Evolutionary conservation across 1,140 invertebrate genomes (phyloP), one percentile per base, ranked within the genome.

Genomic region (Aplysia californica): DNA sequence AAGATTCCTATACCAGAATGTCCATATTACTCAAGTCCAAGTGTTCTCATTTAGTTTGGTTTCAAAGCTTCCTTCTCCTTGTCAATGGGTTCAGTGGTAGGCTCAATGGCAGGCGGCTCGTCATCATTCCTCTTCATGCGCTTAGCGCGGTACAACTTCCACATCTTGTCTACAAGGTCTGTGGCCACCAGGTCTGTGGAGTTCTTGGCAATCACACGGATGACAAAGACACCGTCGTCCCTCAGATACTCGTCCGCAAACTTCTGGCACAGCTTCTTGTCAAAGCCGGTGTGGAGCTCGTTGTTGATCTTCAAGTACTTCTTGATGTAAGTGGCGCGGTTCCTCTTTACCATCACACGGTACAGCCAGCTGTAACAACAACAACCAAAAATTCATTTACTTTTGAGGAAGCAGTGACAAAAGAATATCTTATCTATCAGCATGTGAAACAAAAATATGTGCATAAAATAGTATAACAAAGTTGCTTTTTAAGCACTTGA

Each of bases 151-250:
- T 85, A 89, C 20, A 82, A 70, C 61, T 83, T 81, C 86, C 86
- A 89, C 59, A 89, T 79, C 33, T 86, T 80, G 58, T 82, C 77
- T 20, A 89, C 81, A 1, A 89, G 77, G 50, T 89, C 87, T 2
- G 86, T 85, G 20, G 85, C 84, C 0, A 87, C 85, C 20, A 89
- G 75, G 74, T 88, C 84, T 29, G 87, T 88, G 2, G 88, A 85
- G 70, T 89, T 89, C 65, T 85, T 86, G n/a, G 85, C 82, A 5
- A 89, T 83, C 18, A 89, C 77, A 5, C 85, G 71, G 36, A 89
- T 79, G 4, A 89, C 81, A 65, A 89, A 89, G 26, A 87, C 82
- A 26, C 88, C 88, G 67, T 89, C 87, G 67, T 87, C 85, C 6
- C 86, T 74, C 10, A 89, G 79, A 76, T 89, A 89, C 18, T 83